A percentile compares a stretch with the other conserved stretches of the same genome.
phyloP scores from a whole-genome alignment of 2,113 vertebrate genomes.

The Chionodraco myersi region DNA sequence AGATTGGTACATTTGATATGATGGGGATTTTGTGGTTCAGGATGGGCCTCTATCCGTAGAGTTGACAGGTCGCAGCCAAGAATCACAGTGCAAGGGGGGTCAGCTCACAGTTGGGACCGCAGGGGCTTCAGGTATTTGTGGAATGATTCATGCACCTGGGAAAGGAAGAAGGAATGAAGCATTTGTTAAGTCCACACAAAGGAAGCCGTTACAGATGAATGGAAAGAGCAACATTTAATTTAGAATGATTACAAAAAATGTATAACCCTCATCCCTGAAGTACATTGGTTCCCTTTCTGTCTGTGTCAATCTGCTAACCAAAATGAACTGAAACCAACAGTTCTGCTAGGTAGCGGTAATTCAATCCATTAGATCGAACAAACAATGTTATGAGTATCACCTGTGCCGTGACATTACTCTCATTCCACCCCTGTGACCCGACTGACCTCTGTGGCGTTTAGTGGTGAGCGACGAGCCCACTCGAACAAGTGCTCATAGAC shows the following conservation, averaged over 20 bases:
- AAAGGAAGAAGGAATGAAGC: neutral
- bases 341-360: neutral
- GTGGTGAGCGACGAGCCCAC: constrained; percentile 93
- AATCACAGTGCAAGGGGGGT: neutral
- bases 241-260: neutral
- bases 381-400: neutral
- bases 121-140: constrained; percentile 94
- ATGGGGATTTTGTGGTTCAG: constrained; percentile 3
- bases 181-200: too few relatives aligned
- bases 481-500: constrained; percentile 97
- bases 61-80: constrained; percentile 9
- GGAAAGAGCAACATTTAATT: neutral
- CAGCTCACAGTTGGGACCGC: constrained; percentile 91
- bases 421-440: neutral
- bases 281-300: too few relatives aligned
- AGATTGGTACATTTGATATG: constrained; percentile 2
- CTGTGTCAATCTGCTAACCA: too few relatives aligned
- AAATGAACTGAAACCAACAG: too few relatives aligned
- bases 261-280: too few relatives aligned
- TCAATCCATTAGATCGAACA: neutral
- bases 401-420: neutral
- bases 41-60: neutral
- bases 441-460: constrained; percentile 92
- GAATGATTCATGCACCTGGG: constrained; percentile 93
- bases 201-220: neutral